Percentiles rank a stretch among this genome's conserved stretches.
Evolutionary conservation across 1,140 invertebrate genomes (phyloP).

Genomic region (Drosophila baimaii): DNA sequence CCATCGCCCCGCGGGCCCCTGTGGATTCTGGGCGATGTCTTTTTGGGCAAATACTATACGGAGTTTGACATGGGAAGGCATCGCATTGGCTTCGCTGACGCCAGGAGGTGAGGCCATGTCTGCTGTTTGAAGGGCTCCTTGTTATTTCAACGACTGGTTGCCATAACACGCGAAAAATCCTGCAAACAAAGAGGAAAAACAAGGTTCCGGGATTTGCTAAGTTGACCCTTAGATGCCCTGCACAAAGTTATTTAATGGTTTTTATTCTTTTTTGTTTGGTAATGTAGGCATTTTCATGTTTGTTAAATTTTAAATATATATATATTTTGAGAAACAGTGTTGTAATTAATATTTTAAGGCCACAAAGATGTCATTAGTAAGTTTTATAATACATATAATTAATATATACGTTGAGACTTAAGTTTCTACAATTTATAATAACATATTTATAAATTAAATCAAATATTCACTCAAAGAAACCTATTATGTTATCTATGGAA

Average conservation of each 20-base stretch:
- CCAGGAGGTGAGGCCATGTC: conserved; percentile 36
- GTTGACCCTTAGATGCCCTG: neutral
- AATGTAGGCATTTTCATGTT: neutral
- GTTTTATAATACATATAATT: no score
- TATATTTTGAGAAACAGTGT: neutral
- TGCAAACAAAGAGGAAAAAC: conserved; percentile 4
- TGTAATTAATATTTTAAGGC: neutral
- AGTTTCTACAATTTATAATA: no score
- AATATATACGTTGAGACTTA: no score
- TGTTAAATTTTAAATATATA: neutral
- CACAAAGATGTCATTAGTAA: neutral
- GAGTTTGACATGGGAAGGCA: conserved; percentile 89
- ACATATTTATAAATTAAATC: no score
- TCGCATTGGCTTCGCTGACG: conserved; percentile 87
- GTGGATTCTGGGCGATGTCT: conserved; percentile 86
- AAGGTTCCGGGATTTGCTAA: neutral
- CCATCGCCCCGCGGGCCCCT: conserved; percentile 64
- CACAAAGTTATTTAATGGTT: neutral
- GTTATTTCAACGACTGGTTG: conserved; percentile 49
- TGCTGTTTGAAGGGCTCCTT: conserved; percentile 20
- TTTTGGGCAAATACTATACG: conserved; percentile 89
- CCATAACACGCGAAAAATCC: conserved; percentile 45
- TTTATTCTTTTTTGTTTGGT: neutral
- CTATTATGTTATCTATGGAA: no score
- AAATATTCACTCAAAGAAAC: no score